phyloP scores from a whole-genome alignment of 2,888 invertebrate species.

The Phytoseiulus persimilis region DNA sequence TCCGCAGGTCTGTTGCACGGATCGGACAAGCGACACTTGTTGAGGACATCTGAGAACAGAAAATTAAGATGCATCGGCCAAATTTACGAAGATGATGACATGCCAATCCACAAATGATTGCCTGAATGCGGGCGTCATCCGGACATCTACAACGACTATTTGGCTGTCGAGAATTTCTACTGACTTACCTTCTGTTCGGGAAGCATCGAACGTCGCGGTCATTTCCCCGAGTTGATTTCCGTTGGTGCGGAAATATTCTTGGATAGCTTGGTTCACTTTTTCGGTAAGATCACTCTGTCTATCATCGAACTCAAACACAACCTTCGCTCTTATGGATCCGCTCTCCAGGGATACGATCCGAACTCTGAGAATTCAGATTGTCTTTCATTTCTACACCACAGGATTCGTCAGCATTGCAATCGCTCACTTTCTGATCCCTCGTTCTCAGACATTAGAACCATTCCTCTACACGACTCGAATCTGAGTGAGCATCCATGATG shows the following conservation, averaged over 20 bases:
- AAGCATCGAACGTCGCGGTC: background rate
- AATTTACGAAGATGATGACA: background rate
- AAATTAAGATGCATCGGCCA: background rate
- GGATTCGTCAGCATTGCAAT: background rate
- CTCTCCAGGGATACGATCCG: slow-evolving; percentile 22
- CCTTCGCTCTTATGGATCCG: slow-evolving; percentile 23
- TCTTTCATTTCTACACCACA: background rate
- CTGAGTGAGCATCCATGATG: background rate
- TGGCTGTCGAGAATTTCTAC: background rate
- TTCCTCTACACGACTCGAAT: too few relatives aligned
- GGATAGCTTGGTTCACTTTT: background rate
- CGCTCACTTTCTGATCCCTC: background rate
- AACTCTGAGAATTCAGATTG: background rate
- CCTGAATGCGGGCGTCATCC: background rate
- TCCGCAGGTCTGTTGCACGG: background rate
- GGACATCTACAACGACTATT: background rate
- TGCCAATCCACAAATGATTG: background rate
- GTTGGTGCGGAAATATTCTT: background rate
- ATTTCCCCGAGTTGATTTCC: background rate
- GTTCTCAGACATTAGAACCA: too few relatives aligned
- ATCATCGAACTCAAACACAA: slow-evolving; percentile 14
- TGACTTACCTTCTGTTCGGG: slow-evolving; percentile 18
- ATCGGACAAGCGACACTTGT: slow-evolving; percentile 19
- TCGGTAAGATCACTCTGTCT: background rate
- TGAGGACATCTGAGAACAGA: background rate